Base-by-base conservation (phyloP, 2,797 vertebrate species). In the Pogoniulus pusillus region DNA sequence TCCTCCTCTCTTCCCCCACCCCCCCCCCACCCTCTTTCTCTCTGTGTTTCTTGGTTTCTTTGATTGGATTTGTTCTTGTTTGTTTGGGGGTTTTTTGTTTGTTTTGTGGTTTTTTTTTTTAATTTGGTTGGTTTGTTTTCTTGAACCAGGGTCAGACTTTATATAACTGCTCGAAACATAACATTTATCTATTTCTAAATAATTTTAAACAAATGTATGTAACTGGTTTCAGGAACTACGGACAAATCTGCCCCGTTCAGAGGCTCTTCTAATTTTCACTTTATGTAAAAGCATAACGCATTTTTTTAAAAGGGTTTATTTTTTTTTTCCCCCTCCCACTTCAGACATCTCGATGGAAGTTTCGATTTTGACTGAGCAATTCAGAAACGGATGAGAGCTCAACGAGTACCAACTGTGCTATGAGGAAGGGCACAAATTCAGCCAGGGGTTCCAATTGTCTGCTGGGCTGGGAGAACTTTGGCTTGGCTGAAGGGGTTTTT, bases 51-150 rank as follows among this genome's bases (percentile, higher is more conserved):
- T 22, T 22, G 18, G 19, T 23, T 47, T 22, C 45, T 45, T 22
- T 20, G 10, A 19, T 47, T 47, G 45, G 45, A 37, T 39, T 39
- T 39, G 37, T 39, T 47, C 20, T 47, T 10, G 20, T 45, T 45
- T 45, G 20, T 22, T 47, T 47, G 23, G 45, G 12, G 22, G 22
- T 47, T 47, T 47, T 12, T 45, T 45, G 45, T 26, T 45, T 47
- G 22, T 27, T n/a, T n/a, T n/a, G n/a, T n/a, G n/a, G n/a, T n/a
- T n/a, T n/a, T n/a, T n/a, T n/a, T n/a, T n/a, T n/a, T n/a, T n/a
- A n/a, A n/a, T n/a, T 59, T 65, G 4, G 1, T 22, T 43, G 17
- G 0, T 1, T 27, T 34, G 45, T 58, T 60, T 29, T 1, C 30
- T 75, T 49, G 22, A 15, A 43, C 2, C 6, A 8, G 27, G 20